A percentile compares a stretch with the other conserved stretches of the same genome.
phyloP scores from a whole-genome alignment of 2,113 vertebrate species.

The Anhinga rufa region DNA sequence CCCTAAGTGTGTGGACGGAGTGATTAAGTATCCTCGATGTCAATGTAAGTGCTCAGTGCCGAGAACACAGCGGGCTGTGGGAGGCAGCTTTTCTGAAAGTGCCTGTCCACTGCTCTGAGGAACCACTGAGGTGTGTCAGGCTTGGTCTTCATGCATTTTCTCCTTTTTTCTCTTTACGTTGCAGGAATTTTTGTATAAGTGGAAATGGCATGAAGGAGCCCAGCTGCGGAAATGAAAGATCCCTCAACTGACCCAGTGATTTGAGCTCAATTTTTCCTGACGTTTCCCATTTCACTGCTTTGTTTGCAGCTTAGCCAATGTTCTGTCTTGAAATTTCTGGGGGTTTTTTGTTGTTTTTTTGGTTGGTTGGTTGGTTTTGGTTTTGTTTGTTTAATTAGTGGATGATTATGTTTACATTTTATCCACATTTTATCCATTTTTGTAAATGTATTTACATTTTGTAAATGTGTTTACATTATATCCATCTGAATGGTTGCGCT shows the following conservation, averaged over 20 bases:
- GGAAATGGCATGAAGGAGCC: neutral
- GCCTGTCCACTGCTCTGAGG: neutral
- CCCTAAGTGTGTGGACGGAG: neutral
- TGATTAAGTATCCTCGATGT: neutral
- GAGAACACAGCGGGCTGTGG: accelerated
- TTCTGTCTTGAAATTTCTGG: neutral
- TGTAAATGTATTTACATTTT: neutral
- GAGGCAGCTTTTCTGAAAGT: neutral
- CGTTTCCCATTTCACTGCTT: neutral
- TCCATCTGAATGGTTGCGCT: neutral
- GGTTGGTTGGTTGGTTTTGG: too few species aligned
- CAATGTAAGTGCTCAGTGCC: accelerated
- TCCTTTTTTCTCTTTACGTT: neutral
- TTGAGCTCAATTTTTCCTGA: neutral
- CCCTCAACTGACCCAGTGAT: neutral
- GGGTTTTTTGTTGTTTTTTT: neutral
- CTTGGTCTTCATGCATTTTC: neutral
- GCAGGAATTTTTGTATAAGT: accelerated
- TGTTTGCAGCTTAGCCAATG: neutral
- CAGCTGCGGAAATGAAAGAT: neutral
- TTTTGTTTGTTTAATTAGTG: neutral
- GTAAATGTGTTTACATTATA: neutral
- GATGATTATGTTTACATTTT: neutral
- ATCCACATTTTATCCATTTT: neutral
- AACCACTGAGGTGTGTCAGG: neutral